A percentile compares a stretch with the other conserved stretches of the same genome.
Conservation (phyloP, 2,113 vertebrate genomes). For the Actinemys pallida region DNA sequence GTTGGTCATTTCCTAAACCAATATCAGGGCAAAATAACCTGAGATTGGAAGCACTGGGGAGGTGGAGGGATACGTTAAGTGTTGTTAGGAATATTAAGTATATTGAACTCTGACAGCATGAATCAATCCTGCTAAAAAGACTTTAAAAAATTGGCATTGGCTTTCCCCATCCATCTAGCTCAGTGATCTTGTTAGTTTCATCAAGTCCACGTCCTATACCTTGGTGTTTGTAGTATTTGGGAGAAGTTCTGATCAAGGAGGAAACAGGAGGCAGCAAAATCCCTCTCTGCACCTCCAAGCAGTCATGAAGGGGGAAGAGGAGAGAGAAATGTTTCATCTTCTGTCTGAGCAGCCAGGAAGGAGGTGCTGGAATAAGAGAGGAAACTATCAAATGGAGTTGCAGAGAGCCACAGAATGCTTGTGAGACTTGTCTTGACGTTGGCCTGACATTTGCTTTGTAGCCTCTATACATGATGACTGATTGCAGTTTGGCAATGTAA, state of each 20-base stretch:
- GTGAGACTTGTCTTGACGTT: background rate
- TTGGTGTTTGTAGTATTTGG: background rate
- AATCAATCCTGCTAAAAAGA: constrained; percentile 1
- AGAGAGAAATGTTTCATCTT: background rate
- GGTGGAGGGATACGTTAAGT: background rate
- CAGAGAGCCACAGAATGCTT: background rate
- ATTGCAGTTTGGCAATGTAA: background rate
- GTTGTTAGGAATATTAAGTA: background rate
- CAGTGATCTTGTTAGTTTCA: background rate
- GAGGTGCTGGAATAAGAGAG: background rate
- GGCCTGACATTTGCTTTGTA: background rate
- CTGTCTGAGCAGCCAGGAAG: background rate
- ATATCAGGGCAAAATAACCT: background rate
- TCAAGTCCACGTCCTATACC: background rate
- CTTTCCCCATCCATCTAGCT: background rate
- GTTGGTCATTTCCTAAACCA: background rate
- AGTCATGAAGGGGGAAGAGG: background rate
- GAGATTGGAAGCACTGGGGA: background rate
- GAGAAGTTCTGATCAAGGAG: constrained; percentile 22
- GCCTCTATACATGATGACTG: background rate
- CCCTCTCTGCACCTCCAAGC: background rate
- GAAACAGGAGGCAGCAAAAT: background rate
- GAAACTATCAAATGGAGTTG: background rate
- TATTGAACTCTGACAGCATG: background rate
- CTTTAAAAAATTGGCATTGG: background rate